Evolutionary conservation across 2,113 vertebrate species (phyloP).

Genomic region (Microtus montanus): DNA sequence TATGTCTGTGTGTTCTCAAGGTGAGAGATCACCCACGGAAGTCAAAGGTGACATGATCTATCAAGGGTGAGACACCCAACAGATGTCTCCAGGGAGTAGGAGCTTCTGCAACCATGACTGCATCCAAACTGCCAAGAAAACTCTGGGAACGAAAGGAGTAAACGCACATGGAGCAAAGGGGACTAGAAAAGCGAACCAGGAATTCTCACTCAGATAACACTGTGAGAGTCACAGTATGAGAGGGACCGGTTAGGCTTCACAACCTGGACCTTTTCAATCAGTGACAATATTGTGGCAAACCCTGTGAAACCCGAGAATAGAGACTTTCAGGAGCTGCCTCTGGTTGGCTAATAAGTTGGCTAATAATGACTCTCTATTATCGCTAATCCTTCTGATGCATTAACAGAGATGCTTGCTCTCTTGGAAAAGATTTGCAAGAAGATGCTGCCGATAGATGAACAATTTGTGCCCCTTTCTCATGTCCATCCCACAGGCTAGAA

Average conservation of each 20-base stretch:
- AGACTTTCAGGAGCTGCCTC: constrained; percentile 22
- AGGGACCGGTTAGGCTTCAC: neutral
- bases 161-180: fast-evolving
- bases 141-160: neutral
- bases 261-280: neutral
- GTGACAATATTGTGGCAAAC: neutral
- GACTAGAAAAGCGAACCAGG: neutral
- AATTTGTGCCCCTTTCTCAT: constrained; percentile 63
- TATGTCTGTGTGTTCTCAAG: neutral
- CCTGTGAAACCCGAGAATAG: neutral
- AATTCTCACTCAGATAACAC: neutral
- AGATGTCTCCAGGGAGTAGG: neutral
- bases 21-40: neutral
- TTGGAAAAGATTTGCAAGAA: constrained; percentile 52
- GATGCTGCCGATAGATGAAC: constrained; percentile 48
- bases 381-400: constrained; percentile 61
- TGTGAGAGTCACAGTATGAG: neutral
- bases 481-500: constrained; percentile 69
- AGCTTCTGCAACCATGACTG: neutral
- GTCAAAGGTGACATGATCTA: neutral
- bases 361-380: too few relatives aligned
- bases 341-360: constrained; percentile 42
- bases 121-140: neutral
- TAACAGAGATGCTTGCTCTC: constrained; percentile 38
- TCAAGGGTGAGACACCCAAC: neutral